Percentiles rank a stretch among this genome's conserved stretches.
phyloP scores from a whole-genome alignment of 2,113 vertebrate genomes.

The Antennarius striatus region DNA sequence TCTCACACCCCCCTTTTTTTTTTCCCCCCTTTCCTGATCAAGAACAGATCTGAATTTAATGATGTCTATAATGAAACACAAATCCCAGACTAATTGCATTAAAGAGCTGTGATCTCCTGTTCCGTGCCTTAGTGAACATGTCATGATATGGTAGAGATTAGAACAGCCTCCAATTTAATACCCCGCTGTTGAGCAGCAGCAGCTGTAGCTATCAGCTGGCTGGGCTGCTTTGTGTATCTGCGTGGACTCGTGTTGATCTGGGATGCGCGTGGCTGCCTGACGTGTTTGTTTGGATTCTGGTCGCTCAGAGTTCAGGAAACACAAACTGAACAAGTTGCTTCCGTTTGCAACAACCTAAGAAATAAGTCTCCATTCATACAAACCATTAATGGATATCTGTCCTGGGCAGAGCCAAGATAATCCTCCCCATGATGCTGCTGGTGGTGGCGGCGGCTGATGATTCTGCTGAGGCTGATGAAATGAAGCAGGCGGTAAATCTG shows the following conservation, averaged over 20 bases:
- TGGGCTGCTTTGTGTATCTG: slow-evolving; percentile 14
- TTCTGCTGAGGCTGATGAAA: too few relatives aligned
- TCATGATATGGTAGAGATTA: slow-evolving; percentile 66
- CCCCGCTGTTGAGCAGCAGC: slow-evolving; percentile 34
- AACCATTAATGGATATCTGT: too few relatives aligned
- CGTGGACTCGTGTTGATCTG: slow-evolving; percentile 41
- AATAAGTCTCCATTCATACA: too few relatives aligned
- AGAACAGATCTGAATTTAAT: slow-evolving; percentile 64
- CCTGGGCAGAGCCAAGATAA: neutral
- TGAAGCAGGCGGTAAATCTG: too few relatives aligned
- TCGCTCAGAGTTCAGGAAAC: slow-evolving; percentile 12
- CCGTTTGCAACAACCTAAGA: neutral
- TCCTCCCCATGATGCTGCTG: too few relatives aligned
- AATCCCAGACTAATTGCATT: slow-evolving; percentile 69
- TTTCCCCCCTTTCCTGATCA: slow-evolving; percentile 27
- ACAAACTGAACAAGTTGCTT: neutral
- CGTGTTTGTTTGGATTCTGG: slow-evolving; percentile 20
- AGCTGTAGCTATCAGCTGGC: slow-evolving; percentile 54
- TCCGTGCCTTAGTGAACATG: slow-evolving; percentile 60
- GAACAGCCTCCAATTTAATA: slow-evolving; percentile 44
- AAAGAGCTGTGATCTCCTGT: slow-evolving; percentile 66
- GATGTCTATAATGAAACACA: slow-evolving; percentile 67
- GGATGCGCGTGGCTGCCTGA: slow-evolving; percentile 38
- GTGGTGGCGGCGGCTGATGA: too few relatives aligned
- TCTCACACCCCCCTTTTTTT: slow-evolving; percentile 1